Evolutionary conservation across 2,888 invertebrate genomes (phyloP).

Genomic region (Thecocarcelia acutangulata): DNA sequence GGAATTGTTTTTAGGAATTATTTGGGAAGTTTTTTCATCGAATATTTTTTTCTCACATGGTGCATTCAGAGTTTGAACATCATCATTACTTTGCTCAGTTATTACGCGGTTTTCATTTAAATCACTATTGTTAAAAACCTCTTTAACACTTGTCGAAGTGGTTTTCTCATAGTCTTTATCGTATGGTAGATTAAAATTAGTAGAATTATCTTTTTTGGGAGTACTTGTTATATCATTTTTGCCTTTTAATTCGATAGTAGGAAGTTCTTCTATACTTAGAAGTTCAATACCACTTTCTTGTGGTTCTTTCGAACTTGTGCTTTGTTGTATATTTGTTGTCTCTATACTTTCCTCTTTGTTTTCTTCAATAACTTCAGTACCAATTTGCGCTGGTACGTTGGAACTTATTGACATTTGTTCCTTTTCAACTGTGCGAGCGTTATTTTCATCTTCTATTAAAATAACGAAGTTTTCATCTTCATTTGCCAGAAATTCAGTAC

Average conservation of each 20-base stretch:
- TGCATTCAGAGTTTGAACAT: neutral
- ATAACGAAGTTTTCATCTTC: conserved; percentile 5
- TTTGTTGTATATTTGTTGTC: no score
- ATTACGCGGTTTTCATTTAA: neutral
- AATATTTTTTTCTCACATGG: neutral
- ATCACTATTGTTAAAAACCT: neutral
- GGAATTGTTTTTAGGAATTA: neutral
- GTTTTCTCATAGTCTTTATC: neutral
- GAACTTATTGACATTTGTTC: neutral
- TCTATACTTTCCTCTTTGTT: no score
- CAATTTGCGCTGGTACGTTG: neutral
- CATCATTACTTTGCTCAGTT: neutral
- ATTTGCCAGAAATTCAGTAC: neutral
- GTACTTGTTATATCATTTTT: neutral
- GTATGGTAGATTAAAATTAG: neutral
- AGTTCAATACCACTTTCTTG: conserved; percentile 18
- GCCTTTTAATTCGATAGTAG: neutral
- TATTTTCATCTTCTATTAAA: neutral
- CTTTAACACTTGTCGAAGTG: neutral
- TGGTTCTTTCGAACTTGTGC: neutral
- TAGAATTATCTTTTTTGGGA: neutral
- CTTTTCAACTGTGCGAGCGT: neutral
- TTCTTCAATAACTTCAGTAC: no score
- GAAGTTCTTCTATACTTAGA: neutral
- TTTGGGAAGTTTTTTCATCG: neutral